These are phyloP conservation scores for Gadopsis bispinosus DNA, from an alignment of 2,797 vertebrate genomes.

Conservation along the genomic window DNA sequence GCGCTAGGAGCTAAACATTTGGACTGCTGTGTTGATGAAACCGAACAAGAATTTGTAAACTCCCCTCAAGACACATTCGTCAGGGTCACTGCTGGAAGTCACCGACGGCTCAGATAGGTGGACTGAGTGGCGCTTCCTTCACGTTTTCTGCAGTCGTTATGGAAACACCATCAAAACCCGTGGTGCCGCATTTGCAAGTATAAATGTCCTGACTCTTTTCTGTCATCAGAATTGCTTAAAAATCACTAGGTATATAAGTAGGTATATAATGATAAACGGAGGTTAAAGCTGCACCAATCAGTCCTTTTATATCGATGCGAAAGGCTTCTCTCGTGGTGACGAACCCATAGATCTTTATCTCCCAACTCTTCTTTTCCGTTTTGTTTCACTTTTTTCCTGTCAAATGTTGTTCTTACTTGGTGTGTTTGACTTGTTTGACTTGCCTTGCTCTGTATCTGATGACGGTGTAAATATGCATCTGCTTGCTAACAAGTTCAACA, in stretches of 20 bases:
- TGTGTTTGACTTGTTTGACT: too few relatives aligned
- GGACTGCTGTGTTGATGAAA: neutral
- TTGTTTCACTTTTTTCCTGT: too few relatives aligned
- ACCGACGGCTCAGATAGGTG: constrained; percentile 1
- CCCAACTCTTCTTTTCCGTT: neutral
- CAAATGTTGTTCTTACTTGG: too few relatives aligned
- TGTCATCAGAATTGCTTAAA: neutral
- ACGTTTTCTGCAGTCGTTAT: neutral
- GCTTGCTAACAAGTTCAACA: too few relatives aligned
- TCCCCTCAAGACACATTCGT: neutral
- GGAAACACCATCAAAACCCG: neutral
- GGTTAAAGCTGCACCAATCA: neutral
- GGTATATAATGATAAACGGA: neutral
- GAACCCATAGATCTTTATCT: neutral
- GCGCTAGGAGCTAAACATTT: neutral
- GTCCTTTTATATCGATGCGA: neutral
- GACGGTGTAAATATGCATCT: too few relatives aligned
- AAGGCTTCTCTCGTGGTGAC: neutral
- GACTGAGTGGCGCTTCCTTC: neutral
- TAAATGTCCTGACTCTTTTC: neutral
- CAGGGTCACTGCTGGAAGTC: neutral
- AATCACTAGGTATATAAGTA: neutral
- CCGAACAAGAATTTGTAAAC: too few relatives aligned
- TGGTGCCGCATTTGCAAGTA: neutral
- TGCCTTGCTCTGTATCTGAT: too few relatives aligned